Conservation (phyloP, 2,797 vertebrate species). For the Cephalopachus bancanus region DNA sequence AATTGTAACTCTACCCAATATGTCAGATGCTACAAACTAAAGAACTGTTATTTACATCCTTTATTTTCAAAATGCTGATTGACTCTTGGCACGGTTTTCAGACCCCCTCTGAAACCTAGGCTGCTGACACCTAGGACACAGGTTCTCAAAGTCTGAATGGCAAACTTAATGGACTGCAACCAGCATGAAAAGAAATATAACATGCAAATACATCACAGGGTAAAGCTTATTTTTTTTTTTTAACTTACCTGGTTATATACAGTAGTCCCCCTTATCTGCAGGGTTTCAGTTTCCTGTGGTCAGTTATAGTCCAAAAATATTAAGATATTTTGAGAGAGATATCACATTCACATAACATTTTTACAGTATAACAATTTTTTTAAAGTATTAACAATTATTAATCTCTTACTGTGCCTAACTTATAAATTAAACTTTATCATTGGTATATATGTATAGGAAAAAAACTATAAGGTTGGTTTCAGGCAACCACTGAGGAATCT, state of each 20-base stretch:
- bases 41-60: not conserved
- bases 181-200: not conserved
- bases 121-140: not conserved
- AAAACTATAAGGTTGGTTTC: not conserved
- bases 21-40: constrained; percentile 3
- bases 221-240: constrained; percentile 19
- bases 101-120: not conserved
- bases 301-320: not conserved
- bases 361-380: not conserved
- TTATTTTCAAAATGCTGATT: not conserved
- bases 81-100: constrained; percentile 39
- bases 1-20: constrained; percentile 17
- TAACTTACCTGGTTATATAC: not conserved
- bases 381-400: not conserved
- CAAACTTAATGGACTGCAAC: not conserved
- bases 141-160: not conserved
- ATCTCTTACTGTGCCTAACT: not conserved
- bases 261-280: not conserved
- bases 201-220: not conserved
- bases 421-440: not conserved
- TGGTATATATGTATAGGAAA: not conserved
- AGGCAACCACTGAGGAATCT: not conserved
- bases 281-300: not conserved
- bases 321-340: not conserved
- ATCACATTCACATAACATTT: not conserved